Conservation (phyloP, 2,888 invertebrate species). For the Polymixis flavicincta region DNA sequence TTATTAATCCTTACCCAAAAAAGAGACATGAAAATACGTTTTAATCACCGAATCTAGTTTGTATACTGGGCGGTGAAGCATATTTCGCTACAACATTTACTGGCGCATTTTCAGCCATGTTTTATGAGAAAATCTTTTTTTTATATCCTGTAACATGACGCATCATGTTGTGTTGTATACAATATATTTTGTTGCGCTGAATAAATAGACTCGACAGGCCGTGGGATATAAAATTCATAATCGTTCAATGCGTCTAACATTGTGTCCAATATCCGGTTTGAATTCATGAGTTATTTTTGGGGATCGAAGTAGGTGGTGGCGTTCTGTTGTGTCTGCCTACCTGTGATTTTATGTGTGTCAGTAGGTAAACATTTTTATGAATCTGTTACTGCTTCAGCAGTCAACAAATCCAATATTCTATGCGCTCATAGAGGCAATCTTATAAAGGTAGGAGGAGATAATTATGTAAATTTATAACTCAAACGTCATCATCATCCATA, state of each 20-base stretch:
- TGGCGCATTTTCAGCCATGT: constrained; percentile 50
- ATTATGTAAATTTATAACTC: neutral
- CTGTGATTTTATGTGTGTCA: neutral
- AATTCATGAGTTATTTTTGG: neutral
- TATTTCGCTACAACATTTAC: constrained; percentile 37
- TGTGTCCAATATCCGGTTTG: neutral
- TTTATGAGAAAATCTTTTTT: constrained; percentile 49
- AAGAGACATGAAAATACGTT: constrained; percentile 11
- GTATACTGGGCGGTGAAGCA: constrained; percentile 1
- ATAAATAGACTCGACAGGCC: constrained; percentile 39
- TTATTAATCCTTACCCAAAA: neutral
- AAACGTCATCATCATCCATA: neutral
- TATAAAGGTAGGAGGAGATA: neutral
- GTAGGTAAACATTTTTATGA: neutral
- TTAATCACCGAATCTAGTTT: constrained; percentile 29
- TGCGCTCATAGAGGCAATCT: too few species aligned
- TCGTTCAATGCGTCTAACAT: constrained; percentile 13
- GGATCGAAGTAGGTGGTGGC: neutral
- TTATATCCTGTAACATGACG: constrained; percentile 40
- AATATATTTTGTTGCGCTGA: constrained; percentile 35
- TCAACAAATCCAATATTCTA: neutral
- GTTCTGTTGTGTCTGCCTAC: neutral
- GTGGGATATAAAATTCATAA: constrained; percentile 23
- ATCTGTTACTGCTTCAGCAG: neutral
- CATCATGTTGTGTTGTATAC: constrained; percentile 37